These are phyloP conservation scores for Piscicola geometra DNA, from an alignment of 2,888 invertebrate species.

Conservation along the genomic window DNA sequence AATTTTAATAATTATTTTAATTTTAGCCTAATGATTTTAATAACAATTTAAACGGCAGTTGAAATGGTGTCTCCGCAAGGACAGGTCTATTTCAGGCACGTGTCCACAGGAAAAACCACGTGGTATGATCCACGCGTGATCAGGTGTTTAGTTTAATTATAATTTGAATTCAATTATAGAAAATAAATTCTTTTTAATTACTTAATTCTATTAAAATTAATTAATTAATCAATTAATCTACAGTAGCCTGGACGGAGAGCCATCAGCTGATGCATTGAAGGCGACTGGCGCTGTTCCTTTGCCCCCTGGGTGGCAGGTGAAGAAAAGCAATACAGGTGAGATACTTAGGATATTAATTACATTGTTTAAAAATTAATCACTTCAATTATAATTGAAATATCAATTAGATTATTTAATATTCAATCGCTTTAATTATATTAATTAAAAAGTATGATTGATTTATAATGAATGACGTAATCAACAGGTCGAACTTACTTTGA, in stretches of 20 bases:
- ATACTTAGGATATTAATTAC: background rate
- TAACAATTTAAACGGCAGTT: conserved; percentile 7
- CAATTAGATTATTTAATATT: too few relatives aligned
- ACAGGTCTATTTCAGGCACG: conserved; percentile 30
- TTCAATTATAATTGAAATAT: too few relatives aligned
- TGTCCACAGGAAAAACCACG: conserved; percentile 31
- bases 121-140: conserved; percentile 34
- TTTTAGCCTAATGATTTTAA: too few relatives aligned
- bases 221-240: background rate
- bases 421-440: too few relatives aligned
- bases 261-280: background rate
- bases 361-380: background rate
- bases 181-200: conserved; percentile 1
- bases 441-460: too few relatives aligned
- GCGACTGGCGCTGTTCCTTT: background rate
- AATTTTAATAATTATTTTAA: too few relatives aligned
- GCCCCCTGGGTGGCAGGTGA: conserved; percentile 32
- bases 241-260: background rate
- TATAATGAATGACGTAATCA: background rate
- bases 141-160: conserved; percentile 21
- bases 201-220: background rate
- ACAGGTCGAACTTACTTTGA: conserved; percentile 31
- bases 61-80: conserved; percentile 30
- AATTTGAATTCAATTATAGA: too few relatives aligned
- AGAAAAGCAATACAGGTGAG: conserved; percentile 15